phyloP scores from a whole-genome alignment of 1,140 invertebrate genomes.

The Hetaerina americana region DNA sequence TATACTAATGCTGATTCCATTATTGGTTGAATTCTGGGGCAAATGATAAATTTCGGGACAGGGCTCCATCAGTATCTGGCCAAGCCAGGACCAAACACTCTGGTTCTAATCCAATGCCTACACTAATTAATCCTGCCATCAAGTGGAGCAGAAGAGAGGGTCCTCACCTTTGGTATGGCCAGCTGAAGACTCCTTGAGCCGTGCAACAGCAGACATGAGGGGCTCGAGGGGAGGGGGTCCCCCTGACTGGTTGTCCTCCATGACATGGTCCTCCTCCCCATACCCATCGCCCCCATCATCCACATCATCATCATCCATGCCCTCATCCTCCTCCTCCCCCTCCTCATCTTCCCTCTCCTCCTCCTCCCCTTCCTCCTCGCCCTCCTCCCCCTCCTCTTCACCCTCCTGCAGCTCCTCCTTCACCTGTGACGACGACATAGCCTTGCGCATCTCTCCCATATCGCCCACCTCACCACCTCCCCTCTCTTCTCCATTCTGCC shows the following conservation, averaged over 20 bases:
- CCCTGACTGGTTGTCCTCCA: not conserved
- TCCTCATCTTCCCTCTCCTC: constrained; percentile 4
- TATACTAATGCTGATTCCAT: too few species aligned
- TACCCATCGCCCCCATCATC: not conserved
- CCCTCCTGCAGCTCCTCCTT: constrained; percentile 2
- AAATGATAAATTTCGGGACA: too few species aligned
- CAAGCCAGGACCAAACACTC: too few species aligned
- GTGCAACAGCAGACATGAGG: not conserved
- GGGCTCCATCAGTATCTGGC: too few species aligned
- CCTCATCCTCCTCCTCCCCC: not conserved
- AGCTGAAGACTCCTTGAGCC: constrained; percentile 2
- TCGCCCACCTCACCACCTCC: not conserved
- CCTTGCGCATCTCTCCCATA: not conserved
- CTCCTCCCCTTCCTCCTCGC: not conserved
- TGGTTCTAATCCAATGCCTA: too few species aligned
- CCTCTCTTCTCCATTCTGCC: not conserved
- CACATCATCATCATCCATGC: not conserved
- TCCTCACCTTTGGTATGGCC: too few species aligned
- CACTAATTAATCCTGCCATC: too few species aligned
- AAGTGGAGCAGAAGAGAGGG: too few species aligned
- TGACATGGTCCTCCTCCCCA: not conserved
- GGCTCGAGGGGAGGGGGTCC: not conserved
- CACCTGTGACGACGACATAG: not conserved
- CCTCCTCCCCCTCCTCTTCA: not conserved
- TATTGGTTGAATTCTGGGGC: too few species aligned